Evolutionary conservation across 92 coral and sea anemone genomes (phyloP).

Genomic region (Porites evermanni): DNA sequence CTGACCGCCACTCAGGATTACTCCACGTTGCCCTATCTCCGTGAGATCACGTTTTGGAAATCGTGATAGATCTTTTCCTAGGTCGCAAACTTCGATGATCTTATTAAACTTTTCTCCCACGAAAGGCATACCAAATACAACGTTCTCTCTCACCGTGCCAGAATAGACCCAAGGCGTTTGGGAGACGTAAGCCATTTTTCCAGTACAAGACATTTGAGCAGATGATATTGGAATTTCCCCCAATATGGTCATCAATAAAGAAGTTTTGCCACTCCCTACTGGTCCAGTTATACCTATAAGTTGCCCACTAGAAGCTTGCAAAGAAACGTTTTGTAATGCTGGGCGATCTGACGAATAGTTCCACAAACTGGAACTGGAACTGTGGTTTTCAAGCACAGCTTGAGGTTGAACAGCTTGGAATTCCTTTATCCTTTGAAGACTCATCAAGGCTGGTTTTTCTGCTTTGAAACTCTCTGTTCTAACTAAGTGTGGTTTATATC

Average conservation of each 20-base stretch:
- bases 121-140: slow-evolving; percentile 79
- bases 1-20: slow-evolving; percentile 53
- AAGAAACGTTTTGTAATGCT: background rate
- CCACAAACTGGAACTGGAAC: slow-evolving; percentile 13
- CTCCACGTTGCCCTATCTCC: slow-evolving; percentile 45
- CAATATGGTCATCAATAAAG: slow-evolving; percentile 83
- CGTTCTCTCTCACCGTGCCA: slow-evolving; percentile 93
- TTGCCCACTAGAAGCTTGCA: slow-evolving; percentile 1
- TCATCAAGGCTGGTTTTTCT: slow-evolving; percentile 4
- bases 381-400: background rate
- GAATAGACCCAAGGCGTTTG: slow-evolving; percentile 95
- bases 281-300: slow-evolving; percentile 47
- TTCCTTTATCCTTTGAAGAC: background rate
- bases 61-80: slow-evolving; percentile 61
- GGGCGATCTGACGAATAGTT: background rate
- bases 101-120: slow-evolving; percentile 59
- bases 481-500: background rate
- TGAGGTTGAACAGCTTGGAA: background rate
- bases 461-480: slow-evolving; percentile 17
- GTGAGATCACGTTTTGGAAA: slow-evolving; percentile 42
- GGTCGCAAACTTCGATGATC: slow-evolving; percentile 82
- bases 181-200: slow-evolving; percentile 83
- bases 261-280: slow-evolving; percentile 74
- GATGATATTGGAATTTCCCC: slow-evolving; percentile 84
- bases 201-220: slow-evolving; percentile 72